Percentiles rank a stretch among this genome's conserved stretches.
Evolutionary conservation across 2,888 invertebrate species (phyloP).

Genomic region (Teleiodes luculella): DNA sequence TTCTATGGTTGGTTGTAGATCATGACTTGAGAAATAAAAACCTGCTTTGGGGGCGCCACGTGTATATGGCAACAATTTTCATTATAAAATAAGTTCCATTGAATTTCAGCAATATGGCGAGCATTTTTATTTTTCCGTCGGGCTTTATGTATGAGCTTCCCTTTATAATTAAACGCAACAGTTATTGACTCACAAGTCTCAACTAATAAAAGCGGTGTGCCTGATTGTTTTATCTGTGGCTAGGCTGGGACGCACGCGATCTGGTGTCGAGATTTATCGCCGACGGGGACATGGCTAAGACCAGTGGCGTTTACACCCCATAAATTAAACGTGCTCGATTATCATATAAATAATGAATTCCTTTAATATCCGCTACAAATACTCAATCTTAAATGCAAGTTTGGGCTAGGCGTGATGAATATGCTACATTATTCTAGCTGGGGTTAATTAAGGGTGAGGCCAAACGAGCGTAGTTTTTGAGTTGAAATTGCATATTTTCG

Average conservation of each 20-base stretch:
- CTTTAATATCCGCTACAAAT: conserved; percentile 4
- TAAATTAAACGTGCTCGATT: conserved; percentile 8
- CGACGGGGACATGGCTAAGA: too few species aligned
- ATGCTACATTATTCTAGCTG: neutral
- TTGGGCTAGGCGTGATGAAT: neutral
- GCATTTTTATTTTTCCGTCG: too few species aligned
- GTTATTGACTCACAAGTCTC: neutral
- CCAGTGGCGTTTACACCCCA: conserved; percentile 8
- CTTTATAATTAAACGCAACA: neutral
- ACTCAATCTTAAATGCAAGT: neutral
- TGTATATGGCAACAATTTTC: too few species aligned
- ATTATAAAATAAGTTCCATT: too few species aligned
- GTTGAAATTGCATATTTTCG: too few species aligned
- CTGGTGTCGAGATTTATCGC: conserved; percentile 2
- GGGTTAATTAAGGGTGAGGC: neutral
- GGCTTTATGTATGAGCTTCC: neutral
- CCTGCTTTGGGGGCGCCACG: too few species aligned
- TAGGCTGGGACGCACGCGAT: neutral
- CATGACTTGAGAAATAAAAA: too few species aligned
- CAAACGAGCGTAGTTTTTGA: too few species aligned
- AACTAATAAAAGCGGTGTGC: neutral
- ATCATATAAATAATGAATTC: conserved; percentile 13
- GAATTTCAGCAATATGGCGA: too few species aligned
- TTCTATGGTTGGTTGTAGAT: too few species aligned
- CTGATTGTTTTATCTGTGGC: conserved; percentile 8